These are phyloP conservation scores for Drosophila ananassae DNA, from an alignment of 1,140 invertebrate species.

Conservation along the genomic window DNA sequence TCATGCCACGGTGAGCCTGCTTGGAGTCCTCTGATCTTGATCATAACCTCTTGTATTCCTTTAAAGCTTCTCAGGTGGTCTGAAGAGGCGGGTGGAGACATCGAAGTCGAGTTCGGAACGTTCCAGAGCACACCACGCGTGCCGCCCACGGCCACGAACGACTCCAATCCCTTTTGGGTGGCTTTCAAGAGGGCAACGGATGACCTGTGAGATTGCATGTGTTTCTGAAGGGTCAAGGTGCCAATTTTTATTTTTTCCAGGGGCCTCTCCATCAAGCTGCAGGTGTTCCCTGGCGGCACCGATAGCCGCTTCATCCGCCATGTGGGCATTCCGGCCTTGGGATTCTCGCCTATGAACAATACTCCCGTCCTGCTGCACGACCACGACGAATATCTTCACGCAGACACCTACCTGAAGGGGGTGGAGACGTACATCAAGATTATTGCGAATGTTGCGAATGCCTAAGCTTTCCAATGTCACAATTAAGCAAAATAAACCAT, in stretches of 20 bases:
- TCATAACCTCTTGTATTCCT: conserved; percentile 8
- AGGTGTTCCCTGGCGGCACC: conserved; percentile 92
- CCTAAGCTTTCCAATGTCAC: not conserved
- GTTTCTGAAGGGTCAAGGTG: not conserved
- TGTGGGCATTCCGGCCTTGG: conserved; percentile 91
- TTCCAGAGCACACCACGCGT: conserved; percentile 87
- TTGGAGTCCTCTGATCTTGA: not conserved
- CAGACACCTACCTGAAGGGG: conserved; percentile 88
- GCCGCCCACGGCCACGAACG: conserved; percentile 88
- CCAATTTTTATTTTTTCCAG: conserved; percentile 16
- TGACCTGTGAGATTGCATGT: conserved; percentile 84
- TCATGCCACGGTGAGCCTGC: conserved; percentile 6
- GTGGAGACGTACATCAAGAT: conserved; percentile 89
- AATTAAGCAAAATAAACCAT: no score
- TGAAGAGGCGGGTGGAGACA: conserved; percentile 91
- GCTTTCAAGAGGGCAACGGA: conserved; percentile 88
- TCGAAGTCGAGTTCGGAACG: conserved; percentile 87
- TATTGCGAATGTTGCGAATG: conserved; percentile 73
- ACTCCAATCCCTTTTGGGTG: conserved; percentile 91
- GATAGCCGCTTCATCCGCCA: conserved; percentile 89
- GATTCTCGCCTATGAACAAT: conserved; percentile 92
- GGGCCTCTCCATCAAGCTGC: conserved; percentile 86
- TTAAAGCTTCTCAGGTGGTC: conserved; percentile 89
- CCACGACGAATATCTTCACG: conserved; percentile 91
- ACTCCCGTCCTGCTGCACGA: conserved; percentile 91